These are phyloP conservation scores for Alosa sapidissima DNA, from an alignment of 2,797 vertebrate species.

Conservation along the genomic window DNA sequence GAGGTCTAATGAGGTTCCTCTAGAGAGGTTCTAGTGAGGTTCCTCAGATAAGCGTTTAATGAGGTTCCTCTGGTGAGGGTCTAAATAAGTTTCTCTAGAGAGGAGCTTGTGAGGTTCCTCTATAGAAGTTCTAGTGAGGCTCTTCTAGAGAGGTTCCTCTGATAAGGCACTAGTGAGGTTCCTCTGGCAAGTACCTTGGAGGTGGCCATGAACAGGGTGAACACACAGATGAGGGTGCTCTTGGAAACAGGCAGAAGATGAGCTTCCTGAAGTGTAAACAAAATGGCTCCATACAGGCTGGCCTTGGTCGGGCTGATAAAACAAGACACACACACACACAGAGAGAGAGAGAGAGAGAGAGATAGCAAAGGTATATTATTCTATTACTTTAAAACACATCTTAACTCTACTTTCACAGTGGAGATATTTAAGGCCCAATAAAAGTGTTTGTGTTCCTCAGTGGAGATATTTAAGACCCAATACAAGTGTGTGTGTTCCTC, in stretches of 20 bases:
- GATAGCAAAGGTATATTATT: background rate
- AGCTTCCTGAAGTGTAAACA: constrained; percentile 93
- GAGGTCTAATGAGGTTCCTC: too few species aligned
- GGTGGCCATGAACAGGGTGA: constrained; percentile 94
- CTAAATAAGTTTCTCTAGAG: too few species aligned
- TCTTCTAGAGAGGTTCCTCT: background rate
- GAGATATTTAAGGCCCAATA: background rate
- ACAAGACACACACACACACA: constrained; percentile 7
- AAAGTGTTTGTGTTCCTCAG: too few species aligned
- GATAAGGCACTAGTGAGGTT: background rate
- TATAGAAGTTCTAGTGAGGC: too few species aligned
- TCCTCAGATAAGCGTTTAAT: too few species aligned
- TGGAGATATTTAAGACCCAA: background rate
- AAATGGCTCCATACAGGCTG: constrained; percentile 91
- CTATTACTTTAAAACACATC: background rate
- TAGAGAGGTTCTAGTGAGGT: too few species aligned
- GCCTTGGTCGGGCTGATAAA: constrained; percentile 91
- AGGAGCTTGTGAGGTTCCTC: too few species aligned
- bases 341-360: background rate
- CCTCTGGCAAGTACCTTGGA: constrained; percentile 79
- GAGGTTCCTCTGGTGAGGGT: too few species aligned
- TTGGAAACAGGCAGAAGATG: constrained; percentile 90
- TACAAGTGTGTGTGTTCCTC: background rate
- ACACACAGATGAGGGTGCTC: constrained; percentile 86
- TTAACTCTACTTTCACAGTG: background rate